A percentile compares a stretch with the other conserved stretches of the same genome.
These are phyloP conservation scores for Phengaris alcon DNA, from an alignment of 2,888 invertebrate genomes.

Conservation along the genomic window DNA sequence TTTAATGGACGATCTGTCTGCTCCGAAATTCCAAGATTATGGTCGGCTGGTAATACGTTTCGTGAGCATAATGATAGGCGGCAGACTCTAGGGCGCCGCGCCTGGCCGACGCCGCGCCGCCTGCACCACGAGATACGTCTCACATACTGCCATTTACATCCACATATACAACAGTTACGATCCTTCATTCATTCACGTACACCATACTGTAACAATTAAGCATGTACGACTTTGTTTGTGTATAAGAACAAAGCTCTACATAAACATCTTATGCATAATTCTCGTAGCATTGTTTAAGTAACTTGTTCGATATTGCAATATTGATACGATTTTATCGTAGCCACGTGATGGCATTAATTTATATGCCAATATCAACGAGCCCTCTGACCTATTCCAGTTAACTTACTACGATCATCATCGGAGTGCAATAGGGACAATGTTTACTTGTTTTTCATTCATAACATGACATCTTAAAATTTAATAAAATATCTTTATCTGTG, in stretches of 20 bases:
- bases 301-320: constrained; percentile 26
- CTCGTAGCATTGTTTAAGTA: not conserved
- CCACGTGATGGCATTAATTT: constrained; percentile 38
- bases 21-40: constrained; percentile 40
- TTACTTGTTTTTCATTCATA: constrained; percentile 32
- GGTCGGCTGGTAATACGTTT: constrained; percentile 46
- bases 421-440: constrained; percentile 30
- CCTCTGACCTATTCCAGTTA: constrained; percentile 40
- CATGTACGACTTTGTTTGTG: not conserved
- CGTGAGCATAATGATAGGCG: constrained; percentile 60
- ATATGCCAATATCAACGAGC: constrained; percentile 40
- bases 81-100: constrained; percentile 75
- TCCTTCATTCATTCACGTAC: not conserved
- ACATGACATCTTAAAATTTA: not conserved
- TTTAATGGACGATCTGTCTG: constrained; percentile 31
- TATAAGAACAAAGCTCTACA: constrained; percentile 6
- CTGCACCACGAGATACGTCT: constrained; percentile 47
- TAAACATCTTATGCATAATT: not conserved
- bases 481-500: not conserved
- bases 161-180: not conserved
- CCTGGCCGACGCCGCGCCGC: constrained; percentile 59
- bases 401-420: constrained; percentile 29
- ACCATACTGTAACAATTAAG: not conserved
- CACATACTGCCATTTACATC: constrained; percentile 47
- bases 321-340: constrained; percentile 29